Evolutionary conservation across 2,113 vertebrate genomes (phyloP).

Genomic region (Limnothrissa miodon): DNA sequence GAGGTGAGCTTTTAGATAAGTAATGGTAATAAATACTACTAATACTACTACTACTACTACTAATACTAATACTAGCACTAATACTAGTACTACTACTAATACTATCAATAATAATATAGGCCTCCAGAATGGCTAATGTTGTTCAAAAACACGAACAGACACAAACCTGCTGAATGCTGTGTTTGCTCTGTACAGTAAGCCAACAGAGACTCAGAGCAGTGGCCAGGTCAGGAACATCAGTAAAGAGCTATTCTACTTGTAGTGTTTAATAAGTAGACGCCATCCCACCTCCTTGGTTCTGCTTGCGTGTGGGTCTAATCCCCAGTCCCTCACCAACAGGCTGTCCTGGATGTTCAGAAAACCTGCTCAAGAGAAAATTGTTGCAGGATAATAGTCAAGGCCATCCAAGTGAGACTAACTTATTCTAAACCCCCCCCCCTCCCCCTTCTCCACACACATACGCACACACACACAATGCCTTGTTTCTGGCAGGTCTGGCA

Average conservation of each 20-base stretch:
- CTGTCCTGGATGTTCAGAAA: slow-evolving; percentile 31
- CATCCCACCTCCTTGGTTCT: not conserved
- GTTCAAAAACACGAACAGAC: not conserved
- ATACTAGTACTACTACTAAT: too few species aligned
- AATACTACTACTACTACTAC: too few species aligned
- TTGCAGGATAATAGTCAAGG: slow-evolving; percentile 16
- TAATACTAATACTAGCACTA: too few species aligned
- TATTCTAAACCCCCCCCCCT: slow-evolving; percentile 1
- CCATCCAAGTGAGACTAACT: not conserved
- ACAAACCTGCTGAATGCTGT: not conserved
- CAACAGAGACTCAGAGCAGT: not conserved
- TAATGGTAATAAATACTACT: too few species aligned
- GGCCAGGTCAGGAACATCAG: not conserved
- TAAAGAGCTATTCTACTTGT: not conserved
- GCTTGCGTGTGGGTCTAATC: not conserved
- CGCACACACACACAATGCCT: too few species aligned
- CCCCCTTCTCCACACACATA: too few species aligned
- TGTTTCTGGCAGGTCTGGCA: not conserved
- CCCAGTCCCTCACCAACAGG: slow-evolving; percentile 27
- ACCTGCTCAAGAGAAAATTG: not conserved
- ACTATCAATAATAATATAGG: too few species aligned
- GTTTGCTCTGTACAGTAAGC: not conserved
- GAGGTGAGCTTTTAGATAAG: too few species aligned
- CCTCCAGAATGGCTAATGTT: not conserved
- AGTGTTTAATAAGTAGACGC: not conserved